phyloP scores from a whole-genome alignment of 2,113 vertebrate genomes.

The Prietella phreatophila region DNA sequence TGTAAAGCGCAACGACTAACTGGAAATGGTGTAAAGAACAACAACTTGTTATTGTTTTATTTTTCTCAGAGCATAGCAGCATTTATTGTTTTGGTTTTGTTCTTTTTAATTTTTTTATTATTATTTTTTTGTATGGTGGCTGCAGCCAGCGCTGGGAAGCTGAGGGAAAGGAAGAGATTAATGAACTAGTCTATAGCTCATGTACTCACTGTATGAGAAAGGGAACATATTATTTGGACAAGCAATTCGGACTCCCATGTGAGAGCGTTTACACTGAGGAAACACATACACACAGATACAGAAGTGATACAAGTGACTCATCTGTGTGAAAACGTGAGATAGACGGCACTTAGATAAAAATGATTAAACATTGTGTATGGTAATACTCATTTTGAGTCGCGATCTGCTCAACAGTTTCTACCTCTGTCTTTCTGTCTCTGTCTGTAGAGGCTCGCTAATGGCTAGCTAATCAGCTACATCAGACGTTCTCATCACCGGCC shows the following conservation, averaged over 20 bases:
- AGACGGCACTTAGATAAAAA: neutral
- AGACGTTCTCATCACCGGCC: constrained; percentile 66
- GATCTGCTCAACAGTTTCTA: neutral
- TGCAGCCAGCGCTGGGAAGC: neutral
- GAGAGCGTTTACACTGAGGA: neutral
- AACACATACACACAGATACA: constrained; percentile 1
- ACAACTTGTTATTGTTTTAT: neutral
- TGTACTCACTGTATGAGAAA: constrained; percentile 65
- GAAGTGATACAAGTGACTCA: neutral
- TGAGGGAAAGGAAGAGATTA: constrained; percentile 57
- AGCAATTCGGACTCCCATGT: constrained; percentile 65
- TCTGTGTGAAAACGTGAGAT: neutral
- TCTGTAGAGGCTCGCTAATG: constrained; percentile 59
- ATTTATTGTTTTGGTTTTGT: neutral
- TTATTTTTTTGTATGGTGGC: neutral
- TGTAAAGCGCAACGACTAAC: neutral
- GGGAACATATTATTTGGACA: constrained; percentile 66
- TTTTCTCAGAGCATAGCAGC: neutral
- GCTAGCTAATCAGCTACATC: constrained; percentile 67
- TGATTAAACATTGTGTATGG: neutral
- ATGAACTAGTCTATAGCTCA: constrained; percentile 64
- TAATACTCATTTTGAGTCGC: neutral
- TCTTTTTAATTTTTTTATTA: neutral
- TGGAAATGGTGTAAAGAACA: neutral
- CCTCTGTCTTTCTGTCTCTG: neutral